phyloP scores from a whole-genome alignment of 2,113 vertebrate genomes.

The Corapipo altera region DNA sequence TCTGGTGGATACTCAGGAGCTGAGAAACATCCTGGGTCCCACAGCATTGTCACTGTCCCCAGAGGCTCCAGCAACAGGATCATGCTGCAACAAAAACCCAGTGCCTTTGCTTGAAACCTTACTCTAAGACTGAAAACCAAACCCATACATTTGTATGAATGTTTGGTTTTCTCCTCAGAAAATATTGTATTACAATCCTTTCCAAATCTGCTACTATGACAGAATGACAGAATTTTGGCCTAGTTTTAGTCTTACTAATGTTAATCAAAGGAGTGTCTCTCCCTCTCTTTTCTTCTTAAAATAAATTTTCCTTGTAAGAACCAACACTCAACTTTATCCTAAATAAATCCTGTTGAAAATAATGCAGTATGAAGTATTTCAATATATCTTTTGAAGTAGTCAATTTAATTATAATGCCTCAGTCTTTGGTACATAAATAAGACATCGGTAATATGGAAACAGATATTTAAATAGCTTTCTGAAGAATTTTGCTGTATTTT shows the following conservation, averaged over 20 bases:
- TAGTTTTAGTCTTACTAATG: neutral
- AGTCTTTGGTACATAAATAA: neutral
- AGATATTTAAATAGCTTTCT: neutral
- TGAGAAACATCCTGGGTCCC: neutral
- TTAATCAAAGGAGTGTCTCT: neutral
- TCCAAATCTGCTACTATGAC: neutral
- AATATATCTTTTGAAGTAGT: neutral
- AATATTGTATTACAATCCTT: neutral
- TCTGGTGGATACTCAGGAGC: neutral
- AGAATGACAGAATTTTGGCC: neutral
- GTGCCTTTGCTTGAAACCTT: neutral
- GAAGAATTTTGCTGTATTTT: neutral
- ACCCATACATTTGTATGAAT: neutral
- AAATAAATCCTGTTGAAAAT: slow-evolving; percentile 26
- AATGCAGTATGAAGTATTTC: neutral
- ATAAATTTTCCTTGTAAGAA: neutral
- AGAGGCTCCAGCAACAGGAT: neutral
- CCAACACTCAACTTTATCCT: neutral
- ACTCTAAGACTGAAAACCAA: neutral
- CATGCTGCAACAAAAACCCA: neutral
- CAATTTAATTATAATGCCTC: neutral
- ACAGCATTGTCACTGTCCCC: fast-evolving
- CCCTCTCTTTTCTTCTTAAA: neutral
- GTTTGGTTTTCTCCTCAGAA: neutral
- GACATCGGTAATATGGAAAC: neutral